These are phyloP conservation scores for Cyclophora albipunctata DNA, from an alignment of 2,888 invertebrate genomes.

Conservation along the genomic window DNA sequence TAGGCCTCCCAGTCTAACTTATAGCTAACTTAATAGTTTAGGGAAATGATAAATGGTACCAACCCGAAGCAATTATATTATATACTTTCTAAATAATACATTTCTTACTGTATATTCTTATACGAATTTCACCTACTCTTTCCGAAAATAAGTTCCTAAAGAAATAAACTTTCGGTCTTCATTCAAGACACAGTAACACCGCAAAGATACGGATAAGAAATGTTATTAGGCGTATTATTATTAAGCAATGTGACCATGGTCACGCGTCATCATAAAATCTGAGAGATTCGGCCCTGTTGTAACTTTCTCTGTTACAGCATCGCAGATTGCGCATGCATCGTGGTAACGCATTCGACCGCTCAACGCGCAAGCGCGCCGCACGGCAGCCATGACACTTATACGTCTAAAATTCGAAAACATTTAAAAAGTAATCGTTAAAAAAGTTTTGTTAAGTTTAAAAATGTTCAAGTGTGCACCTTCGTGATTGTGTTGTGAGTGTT, in stretches of 20 bases:
- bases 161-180: too few relatives aligned
- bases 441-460: conserved; percentile 3
- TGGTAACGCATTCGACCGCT: conserved; percentile 44
- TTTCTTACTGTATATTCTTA: too few relatives aligned
- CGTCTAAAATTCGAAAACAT: conserved; percentile 22
- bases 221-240: too few relatives aligned
- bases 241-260: conserved; percentile 14
- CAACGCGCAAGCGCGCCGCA: conserved; percentile 35
- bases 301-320: conserved; percentile 72
- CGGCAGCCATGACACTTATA: conserved; percentile 30
- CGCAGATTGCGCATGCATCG: conserved; percentile 45
- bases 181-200: too few relatives aligned
- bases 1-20: too few relatives aligned
- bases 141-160: too few relatives aligned
- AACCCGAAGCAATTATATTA: too few relatives aligned
- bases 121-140: too few relatives aligned
- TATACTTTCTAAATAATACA: too few relatives aligned
- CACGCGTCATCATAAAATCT: conserved; percentile 12
- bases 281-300: conserved; percentile 37
- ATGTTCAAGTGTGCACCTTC: conserved; percentile 33
- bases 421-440: conserved; percentile 10
- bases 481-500: conserved; percentile 18
- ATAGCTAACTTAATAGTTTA: too few relatives aligned
- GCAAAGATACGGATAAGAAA: too few relatives aligned
- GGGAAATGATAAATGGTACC: too few relatives aligned